Base-by-base conservation (phyloP, 2,797 vertebrate genomes). In the Limosa lapponica region DNA sequence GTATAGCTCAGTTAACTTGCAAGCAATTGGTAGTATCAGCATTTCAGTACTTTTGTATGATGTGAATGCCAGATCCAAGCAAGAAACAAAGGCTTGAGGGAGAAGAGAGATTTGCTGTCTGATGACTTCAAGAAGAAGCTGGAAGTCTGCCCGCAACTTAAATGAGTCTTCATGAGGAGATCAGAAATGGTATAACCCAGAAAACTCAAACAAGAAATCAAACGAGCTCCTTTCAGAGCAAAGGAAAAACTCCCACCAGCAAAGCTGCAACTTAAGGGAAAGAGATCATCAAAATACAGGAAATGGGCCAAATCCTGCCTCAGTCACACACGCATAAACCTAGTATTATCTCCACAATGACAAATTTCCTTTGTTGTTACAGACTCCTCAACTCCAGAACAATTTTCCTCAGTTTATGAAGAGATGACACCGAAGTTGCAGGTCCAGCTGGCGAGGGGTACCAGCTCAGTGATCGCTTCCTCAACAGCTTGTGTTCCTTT, bases 131-230 rank as follows among this genome's bases (percentile, higher is more conserved):
- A 51, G 62, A 84, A 74, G 72, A 94, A 87, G 78, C 34, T 89
- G 71, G 77, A 89, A 41, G 51, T 80, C 37, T 87, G 46, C 43
- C 52, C 90, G 37, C 59, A 69, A 90, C 49, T 82, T 82, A 80
- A 88, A 78, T 58, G 24, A 88, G 14, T 66, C 77, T 88, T 85
- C 59, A 36, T 10, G 15, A 93, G 36, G 64, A 93, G 54, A 87
- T 51, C 48, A 75, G 36, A 79, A 83, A 81, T 49, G 22, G 59
- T 59, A 14, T 64, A 66, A 54, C 28, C 25, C 58, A 86, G 61
- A 64, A 92, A 91, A 71, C 55, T 69, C 46, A 84, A 52, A 37
- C 34, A 78, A 90, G 69, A 91, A 96, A 89, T 92, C n/a, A 89
- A 58, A 77, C 0, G 1, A 95, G 62, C 65, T 62, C 88, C 65